These are phyloP conservation scores for Oplegnathus fasciatus DNA, from an alignment of 2,113 vertebrate species.

Conservation along the genomic window DNA sequence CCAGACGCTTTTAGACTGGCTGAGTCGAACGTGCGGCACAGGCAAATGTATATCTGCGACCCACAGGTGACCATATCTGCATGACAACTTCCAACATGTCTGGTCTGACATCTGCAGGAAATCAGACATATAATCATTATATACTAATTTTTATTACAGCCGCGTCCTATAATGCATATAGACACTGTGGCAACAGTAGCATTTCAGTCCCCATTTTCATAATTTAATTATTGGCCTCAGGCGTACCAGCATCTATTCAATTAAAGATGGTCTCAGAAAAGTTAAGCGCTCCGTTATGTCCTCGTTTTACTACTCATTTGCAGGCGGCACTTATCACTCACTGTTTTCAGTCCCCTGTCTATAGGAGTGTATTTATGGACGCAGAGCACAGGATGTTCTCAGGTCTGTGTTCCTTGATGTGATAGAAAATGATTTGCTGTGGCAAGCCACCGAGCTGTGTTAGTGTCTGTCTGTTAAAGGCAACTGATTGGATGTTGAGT, in stretches of 20 bases:
- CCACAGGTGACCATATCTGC: background rate
- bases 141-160: background rate
- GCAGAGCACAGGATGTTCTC: background rate
- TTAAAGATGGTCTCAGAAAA: slow-evolving; percentile 37
- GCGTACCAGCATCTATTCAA: slow-evolving; percentile 35
- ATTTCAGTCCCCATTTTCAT: slow-evolving; percentile 39
- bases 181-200: slow-evolving; percentile 8
- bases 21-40: background rate
- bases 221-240: slow-evolving; percentile 33
- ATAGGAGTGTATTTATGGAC: background rate
- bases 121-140: background rate
- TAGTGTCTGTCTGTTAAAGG: background rate
- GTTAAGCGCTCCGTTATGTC: slow-evolving; percentile 5
- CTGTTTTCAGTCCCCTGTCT: slow-evolving; percentile 1
- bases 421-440: background rate
- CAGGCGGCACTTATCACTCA: background rate
- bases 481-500: background rate
- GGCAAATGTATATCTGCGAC: background rate
- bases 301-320: background rate
- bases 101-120: background rate
- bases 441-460: background rate
- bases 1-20: background rate
- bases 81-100: slow-evolving; percentile 1
- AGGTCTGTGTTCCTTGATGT: background rate
- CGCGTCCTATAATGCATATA: background rate